These are phyloP conservation scores for Procambarus clarkii DNA, from an alignment of 1,140 invertebrate genomes.

Conservation along the genomic window DNA sequence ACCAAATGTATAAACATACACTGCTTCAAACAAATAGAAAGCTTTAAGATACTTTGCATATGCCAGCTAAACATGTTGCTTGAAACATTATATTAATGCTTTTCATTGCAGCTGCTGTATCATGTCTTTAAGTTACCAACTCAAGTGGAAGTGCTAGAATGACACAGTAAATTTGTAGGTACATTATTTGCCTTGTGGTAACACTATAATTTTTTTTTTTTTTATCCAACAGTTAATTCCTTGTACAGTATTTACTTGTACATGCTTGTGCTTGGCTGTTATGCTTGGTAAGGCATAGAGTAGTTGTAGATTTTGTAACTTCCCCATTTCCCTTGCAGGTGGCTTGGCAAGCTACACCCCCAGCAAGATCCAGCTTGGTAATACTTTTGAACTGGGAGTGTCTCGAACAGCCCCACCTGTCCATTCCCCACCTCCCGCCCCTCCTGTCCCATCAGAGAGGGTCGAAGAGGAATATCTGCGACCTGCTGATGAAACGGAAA, in stretches of 20 bases:
- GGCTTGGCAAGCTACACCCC: slow-evolving; percentile 81
- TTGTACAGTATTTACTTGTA: background rate
- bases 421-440: slow-evolving; percentile 68
- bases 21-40: background rate
- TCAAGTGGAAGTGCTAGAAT: background rate
- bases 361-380: slow-evolving; percentile 80
- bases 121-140: background rate
- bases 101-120: background rate
- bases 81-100: background rate
- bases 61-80: background rate
- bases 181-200: background rate
- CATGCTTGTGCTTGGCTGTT: slow-evolving; percentile 17
- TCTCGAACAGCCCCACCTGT: slow-evolving; percentile 77
- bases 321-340: slow-evolving; percentile 72
- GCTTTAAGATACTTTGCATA: background rate
- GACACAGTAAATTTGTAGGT: background rate
- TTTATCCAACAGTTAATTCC: background rate
- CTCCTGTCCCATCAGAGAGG: slow-evolving; percentile 49
- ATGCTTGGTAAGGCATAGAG: slow-evolving; percentile 12
- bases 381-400: slow-evolving; percentile 81
- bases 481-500: slow-evolving; percentile 79
- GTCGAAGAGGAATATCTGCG: slow-evolving; percentile 78
- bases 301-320: slow-evolving; percentile 53
- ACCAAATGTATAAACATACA: background rate
- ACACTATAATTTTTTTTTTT: background rate